Conservation (phyloP, 2,888 invertebrate genomes). For the Ctena decussata region DNA sequence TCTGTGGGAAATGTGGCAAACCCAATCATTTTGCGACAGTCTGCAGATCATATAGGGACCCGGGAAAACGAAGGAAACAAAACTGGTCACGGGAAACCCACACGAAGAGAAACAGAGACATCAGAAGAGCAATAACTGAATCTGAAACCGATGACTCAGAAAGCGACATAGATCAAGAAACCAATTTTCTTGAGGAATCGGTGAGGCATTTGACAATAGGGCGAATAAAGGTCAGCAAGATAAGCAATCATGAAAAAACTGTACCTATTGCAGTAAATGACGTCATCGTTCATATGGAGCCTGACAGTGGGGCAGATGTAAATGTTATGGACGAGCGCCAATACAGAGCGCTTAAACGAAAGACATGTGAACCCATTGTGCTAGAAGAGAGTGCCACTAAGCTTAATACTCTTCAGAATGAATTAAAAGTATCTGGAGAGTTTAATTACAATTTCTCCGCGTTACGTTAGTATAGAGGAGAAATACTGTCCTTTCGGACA, state of each 20-base stretch:
- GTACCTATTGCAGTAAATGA: conserved; percentile 7
- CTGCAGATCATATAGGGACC: neutral
- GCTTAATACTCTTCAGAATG: neutral
- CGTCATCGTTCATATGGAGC: neutral
- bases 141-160: neutral
- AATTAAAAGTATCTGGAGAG: too few species aligned
- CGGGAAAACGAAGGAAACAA: neutral
- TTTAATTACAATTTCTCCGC: too few species aligned
- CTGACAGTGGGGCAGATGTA: neutral
- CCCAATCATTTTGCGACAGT: neutral
- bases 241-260: conserved; percentile 7
- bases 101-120: neutral
- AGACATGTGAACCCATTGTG: neutral
- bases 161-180: neutral
- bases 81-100: neutral
- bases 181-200: neutral
- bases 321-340: conserved; percentile 3
- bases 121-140: neutral
- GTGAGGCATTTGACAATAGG: conserved; percentile 13
- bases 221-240: conserved; percentile 14
- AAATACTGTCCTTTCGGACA: too few species aligned
- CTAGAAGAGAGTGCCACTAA: neutral
- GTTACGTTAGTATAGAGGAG: too few species aligned
- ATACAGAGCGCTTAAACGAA: neutral
- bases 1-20: neutral